Percentiles rank a stretch among this genome's conserved stretches.
phyloP scores from a whole-genome alignment of 2,888 invertebrate genomes.

The Acanthosoma haemorrhoidale region DNA sequence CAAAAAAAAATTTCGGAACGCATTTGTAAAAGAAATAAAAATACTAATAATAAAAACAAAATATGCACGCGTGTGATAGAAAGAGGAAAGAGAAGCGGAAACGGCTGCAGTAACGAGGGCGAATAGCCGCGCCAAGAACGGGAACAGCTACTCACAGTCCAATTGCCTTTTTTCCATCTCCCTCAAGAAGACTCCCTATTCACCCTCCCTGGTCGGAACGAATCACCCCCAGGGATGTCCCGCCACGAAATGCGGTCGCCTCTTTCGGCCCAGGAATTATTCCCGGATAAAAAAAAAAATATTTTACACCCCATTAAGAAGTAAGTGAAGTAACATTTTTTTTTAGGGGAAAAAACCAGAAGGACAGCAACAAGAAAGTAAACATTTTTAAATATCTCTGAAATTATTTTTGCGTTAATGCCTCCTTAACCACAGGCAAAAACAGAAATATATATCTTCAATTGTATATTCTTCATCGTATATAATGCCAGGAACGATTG shows the following conservation, averaged over 20 bases:
- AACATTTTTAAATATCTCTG: too few species aligned
- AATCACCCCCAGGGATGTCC: background rate
- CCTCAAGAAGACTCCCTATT: background rate
- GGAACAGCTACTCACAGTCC: background rate
- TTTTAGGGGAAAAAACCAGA: too few species aligned
- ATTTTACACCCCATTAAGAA: slow-evolving; percentile 4
- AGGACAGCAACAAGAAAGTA: too few species aligned
- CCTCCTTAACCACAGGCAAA: too few species aligned
- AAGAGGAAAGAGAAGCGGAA: background rate
- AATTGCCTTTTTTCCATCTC: background rate
- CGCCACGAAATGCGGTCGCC: background rate
- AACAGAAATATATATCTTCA: too few species aligned
- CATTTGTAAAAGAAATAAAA: too few species aligned
- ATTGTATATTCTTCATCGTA: too few species aligned
- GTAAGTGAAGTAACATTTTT: background rate
- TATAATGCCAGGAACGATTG: too few species aligned
- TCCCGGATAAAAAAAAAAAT: background rate
- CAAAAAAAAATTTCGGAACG: too few species aligned
- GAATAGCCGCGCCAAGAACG: background rate
- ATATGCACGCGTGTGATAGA: background rate
- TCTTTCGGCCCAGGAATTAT: background rate
- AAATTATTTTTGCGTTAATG: too few species aligned
- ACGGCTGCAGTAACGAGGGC: background rate
- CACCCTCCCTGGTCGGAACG: background rate
- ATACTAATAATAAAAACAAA: too few species aligned